A percentile compares a stretch with the other conserved stretches of the same genome.
These are phyloP conservation scores for Limnephilus lunatus DNA, from an alignment of 2,888 invertebrate species.

Conservation along the genomic window DNA sequence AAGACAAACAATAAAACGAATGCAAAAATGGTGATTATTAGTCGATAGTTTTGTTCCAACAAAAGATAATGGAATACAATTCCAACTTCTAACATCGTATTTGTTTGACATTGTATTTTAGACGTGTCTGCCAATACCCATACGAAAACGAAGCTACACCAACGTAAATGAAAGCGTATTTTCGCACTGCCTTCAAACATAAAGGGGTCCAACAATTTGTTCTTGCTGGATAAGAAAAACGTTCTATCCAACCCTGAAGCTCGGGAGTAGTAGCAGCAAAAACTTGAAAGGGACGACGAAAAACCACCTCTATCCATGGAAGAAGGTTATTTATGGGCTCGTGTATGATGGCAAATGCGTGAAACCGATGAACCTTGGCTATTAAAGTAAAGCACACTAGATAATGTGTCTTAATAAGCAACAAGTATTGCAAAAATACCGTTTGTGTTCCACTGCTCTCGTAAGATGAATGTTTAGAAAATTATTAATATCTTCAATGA, in stretches of 20 bases:
- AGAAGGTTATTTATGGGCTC: conserved; percentile 29
- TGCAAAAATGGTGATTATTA: neutral
- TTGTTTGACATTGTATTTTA: neutral
- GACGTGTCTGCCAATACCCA: neutral
- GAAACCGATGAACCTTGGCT: neutral
- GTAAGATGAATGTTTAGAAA: neutral
- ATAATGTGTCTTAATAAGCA: conserved; percentile 6
- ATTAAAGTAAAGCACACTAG: neutral
- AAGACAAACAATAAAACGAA: neutral
- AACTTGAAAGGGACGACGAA: neutral
- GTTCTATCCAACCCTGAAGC: neutral
- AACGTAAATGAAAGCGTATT: neutral
- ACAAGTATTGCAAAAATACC: neutral
- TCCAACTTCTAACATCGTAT: neutral
- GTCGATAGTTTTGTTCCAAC: neutral
- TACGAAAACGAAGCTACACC: neutral
- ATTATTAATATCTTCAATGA: neutral
- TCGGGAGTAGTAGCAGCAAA: neutral
- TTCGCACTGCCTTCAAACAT: neutral
- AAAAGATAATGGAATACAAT: too few species aligned
- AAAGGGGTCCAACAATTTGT: conserved; percentile 16
- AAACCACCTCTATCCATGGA: neutral
- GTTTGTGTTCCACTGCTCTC: neutral
- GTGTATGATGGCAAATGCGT: conserved; percentile 5
- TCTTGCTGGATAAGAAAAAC: conserved; percentile 24